Conservation (phyloP, 2,888 invertebrate genomes). For the Andrena marginata region DNA sequence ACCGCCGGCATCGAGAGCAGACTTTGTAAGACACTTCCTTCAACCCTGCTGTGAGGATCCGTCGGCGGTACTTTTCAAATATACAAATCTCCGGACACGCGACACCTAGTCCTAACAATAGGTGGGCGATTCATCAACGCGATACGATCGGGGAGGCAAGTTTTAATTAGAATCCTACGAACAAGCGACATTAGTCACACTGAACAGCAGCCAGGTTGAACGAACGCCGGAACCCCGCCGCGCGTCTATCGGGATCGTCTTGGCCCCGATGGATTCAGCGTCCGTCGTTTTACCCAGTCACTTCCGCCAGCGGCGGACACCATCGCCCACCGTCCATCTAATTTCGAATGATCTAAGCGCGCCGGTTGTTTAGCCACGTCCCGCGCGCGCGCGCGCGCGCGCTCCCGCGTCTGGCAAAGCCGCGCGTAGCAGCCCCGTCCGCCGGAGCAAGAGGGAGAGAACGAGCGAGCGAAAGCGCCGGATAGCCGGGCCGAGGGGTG, state of each 20-base stretch:
- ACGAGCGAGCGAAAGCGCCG: background rate
- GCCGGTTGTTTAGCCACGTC: conserved; percentile 66
- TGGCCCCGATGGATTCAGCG: conserved; percentile 17
- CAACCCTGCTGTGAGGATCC: too few species aligned
- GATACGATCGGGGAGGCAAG: background rate
- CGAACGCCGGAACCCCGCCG: conserved; percentile 11
- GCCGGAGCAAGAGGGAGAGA: conserved; percentile 13
- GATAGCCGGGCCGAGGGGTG: conserved; percentile 53
- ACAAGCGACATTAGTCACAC: conserved; percentile 28
- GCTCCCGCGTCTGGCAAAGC: conserved; percentile 65
- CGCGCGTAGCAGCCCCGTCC: conserved; percentile 33
- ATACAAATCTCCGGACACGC: background rate
- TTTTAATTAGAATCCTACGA: conserved; percentile 18
- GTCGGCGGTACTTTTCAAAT: too few species aligned
- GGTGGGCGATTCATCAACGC: background rate
- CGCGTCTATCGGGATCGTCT: conserved; percentile 28
- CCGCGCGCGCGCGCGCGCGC: conserved; percentile 48
- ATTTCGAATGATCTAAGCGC: conserved; percentile 60
- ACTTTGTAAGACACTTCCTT: too few species aligned
- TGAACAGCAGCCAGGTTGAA: conserved; percentile 28
- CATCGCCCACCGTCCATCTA: conserved; percentile 54
- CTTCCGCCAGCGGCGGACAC: conserved; percentile 38
- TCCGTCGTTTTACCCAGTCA: conserved; percentile 47
- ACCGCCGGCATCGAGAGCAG: too few species aligned
- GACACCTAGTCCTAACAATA: background rate